Conservation (phyloP, 1,140 invertebrate genomes). For the Goniozus legneri region DNA sequence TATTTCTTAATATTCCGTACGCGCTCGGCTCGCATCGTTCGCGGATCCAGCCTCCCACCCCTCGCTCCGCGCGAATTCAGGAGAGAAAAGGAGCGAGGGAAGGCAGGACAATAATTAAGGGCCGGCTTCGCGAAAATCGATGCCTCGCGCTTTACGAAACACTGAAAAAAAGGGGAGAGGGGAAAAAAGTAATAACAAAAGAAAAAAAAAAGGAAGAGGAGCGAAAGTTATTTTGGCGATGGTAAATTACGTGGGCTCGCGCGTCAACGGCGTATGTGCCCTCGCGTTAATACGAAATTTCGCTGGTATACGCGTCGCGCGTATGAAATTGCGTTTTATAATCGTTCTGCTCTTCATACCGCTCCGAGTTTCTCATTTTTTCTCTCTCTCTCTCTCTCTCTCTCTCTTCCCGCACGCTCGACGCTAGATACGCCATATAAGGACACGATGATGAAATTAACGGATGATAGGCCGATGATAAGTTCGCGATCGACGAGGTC, state of each 20-base stretch:
- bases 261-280: no score
- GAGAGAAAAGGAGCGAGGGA: conserved; percentile 26
- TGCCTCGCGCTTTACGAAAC: background rate
- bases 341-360: no score
- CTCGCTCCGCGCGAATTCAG: conserved; percentile 9
- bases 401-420: no score
- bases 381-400: no score
- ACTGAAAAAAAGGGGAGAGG: conserved; percentile 20
- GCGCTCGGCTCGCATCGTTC: conserved; percentile 14
- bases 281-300: no score
- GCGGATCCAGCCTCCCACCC: background rate
- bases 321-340: no score
- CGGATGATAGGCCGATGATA: no score
- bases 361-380: no score
- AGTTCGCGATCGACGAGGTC: no score
- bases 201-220: conserved; percentile 22
- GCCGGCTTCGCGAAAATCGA: background rate
- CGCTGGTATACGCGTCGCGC: no score
- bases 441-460: no score
- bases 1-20: conserved; percentile 41
- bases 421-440: no score
- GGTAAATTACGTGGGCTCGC: background rate
- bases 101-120: conserved; percentile 13
- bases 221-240: background rate
- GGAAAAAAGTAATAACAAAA: conserved; percentile 24